A percentile compares a stretch with the other conserved stretches of the same genome.
Evolutionary conservation across 1,140 invertebrate species (phyloP).

Genomic region (Dreissena polymorpha): DNA sequence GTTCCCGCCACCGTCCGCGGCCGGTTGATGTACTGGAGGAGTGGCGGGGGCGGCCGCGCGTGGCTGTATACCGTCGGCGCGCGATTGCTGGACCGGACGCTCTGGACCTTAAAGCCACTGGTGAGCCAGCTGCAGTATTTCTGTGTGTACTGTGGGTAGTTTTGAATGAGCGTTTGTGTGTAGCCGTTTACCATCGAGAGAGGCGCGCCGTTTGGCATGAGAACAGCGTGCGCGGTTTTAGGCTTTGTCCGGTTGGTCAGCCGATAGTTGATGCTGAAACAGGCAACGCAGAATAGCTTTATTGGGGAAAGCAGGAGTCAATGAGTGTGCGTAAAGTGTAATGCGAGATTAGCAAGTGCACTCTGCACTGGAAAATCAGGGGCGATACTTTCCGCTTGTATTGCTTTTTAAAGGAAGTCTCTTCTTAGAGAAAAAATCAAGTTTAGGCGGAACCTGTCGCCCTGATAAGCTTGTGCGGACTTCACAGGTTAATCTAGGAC

Average conservation of each 20-base stretch:
- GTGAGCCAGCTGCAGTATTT: conserved; percentile 48
- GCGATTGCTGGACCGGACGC: conserved; percentile 22
- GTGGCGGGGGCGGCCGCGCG: conserved; percentile 24
- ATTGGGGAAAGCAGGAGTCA: too few species aligned
- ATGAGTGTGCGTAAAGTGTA: too few species aligned
- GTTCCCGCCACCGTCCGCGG: conserved; percentile 23
- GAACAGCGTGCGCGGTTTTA: conserved; percentile 3
- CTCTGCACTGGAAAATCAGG: too few species aligned
- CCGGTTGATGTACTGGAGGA: conserved; percentile 40
- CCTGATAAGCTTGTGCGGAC: too few species aligned
- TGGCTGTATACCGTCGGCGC: conserved; percentile 8
- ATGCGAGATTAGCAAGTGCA: too few species aligned
- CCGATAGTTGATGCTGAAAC: conserved; percentile 47
- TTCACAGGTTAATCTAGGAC: too few species aligned
- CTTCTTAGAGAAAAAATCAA: too few species aligned
- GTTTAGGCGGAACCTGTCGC: too few species aligned
- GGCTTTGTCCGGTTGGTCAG: conserved; percentile 41
- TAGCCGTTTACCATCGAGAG: conserved; percentile 39
- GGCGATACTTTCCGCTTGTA: too few species aligned
- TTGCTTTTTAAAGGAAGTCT: too few species aligned
- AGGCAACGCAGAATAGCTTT: neutral
- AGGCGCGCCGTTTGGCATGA: conserved; percentile 46
- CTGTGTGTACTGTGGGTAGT: conserved; percentile 46
- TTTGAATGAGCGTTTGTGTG: conserved; percentile 33
- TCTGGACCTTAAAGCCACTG: conserved; percentile 53